Evolutionary conservation across 2,888 invertebrate genomes (phyloP).

Genomic region (Charanyca ferruginea): DNA sequence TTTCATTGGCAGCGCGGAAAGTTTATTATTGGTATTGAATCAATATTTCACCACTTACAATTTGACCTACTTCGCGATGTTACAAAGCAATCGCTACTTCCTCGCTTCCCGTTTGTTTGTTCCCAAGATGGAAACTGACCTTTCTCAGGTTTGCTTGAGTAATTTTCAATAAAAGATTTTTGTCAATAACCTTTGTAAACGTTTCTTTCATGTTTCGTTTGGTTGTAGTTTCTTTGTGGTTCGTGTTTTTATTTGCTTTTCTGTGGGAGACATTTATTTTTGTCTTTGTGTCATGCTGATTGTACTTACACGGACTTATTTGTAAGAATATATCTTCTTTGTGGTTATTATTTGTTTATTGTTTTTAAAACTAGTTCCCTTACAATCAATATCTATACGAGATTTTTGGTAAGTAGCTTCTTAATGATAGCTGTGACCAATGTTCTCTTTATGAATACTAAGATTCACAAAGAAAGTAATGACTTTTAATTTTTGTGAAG

Average conservation of each 20-base stretch:
- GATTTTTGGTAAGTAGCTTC: no score
- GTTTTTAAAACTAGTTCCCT: no score
- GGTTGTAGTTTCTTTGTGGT: slow-evolving; percentile 39
- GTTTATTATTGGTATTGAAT: slow-evolving; percentile 42
- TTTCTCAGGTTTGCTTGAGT: slow-evolving; percentile 31
- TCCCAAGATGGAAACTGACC: slow-evolving; percentile 48
- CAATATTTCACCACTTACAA: slow-evolving; percentile 48
- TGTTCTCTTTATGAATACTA: no score
- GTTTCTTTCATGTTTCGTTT: slow-evolving; percentile 40
- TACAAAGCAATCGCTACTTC: slow-evolving; percentile 52
- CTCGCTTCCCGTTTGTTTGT: slow-evolving; percentile 44
- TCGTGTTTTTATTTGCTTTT: slow-evolving; percentile 28
- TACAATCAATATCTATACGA: no score
- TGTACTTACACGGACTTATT: slow-evolving; percentile 1
- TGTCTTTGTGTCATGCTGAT: slow-evolving; percentile 15
- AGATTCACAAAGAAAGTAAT: no score
- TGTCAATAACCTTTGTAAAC: slow-evolving; percentile 49
- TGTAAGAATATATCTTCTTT: not conserved
- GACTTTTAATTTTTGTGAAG: no score
- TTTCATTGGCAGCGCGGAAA: slow-evolving; percentile 12
- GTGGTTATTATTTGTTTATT: not conserved
- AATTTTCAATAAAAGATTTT: slow-evolving; percentile 55
- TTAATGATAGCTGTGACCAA: no score
- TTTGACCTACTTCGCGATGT: slow-evolving; percentile 55
- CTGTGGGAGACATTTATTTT: slow-evolving; percentile 12